These are phyloP conservation scores for Chaetodon trifascialis DNA, from an alignment of 2,113 vertebrate genomes.

Conservation along the genomic window DNA sequence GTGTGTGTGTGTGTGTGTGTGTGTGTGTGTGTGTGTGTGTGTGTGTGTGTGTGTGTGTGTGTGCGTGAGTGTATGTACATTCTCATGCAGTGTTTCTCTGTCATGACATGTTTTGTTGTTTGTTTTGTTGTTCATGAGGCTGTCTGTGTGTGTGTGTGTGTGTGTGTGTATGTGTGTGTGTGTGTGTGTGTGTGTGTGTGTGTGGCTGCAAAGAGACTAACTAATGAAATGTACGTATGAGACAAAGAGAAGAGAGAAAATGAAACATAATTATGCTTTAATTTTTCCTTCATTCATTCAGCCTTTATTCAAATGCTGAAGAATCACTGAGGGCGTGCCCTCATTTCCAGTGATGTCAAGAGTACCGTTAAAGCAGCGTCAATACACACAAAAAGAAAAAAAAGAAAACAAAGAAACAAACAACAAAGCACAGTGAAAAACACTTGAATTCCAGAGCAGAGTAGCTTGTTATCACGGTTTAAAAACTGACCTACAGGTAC, in stretches of 20 bases:
- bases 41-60: conserved; percentile 18
- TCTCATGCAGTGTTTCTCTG: conserved; percentile 21
- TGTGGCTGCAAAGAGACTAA: background rate
- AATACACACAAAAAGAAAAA: no score
- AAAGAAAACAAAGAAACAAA: background rate
- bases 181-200: background rate
- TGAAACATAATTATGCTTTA: conserved; percentile 4
- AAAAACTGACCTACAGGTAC: no score
- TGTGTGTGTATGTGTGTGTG: no score
- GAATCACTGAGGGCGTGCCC: no score
- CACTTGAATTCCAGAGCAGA: no score
- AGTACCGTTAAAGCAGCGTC: no score
- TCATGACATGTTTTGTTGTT: conserved; percentile 34
- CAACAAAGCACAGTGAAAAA: background rate
- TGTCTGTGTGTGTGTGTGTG: background rate
- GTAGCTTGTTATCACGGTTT: no score
- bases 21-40: conserved; percentile 23
- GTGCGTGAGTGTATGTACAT: conserved; percentile 15
- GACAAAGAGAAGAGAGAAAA: conserved; percentile 4
- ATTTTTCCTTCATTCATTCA: no score
- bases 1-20: conserved; percentile 18
- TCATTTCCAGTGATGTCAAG: no score
- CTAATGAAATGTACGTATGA: conserved; percentile 13
- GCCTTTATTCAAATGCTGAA: no score
- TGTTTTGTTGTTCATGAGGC: conserved; percentile 24